phyloP scores from a whole-genome alignment of 2,797 vertebrate genomes.

The Fistularia tabacaria region DNA sequence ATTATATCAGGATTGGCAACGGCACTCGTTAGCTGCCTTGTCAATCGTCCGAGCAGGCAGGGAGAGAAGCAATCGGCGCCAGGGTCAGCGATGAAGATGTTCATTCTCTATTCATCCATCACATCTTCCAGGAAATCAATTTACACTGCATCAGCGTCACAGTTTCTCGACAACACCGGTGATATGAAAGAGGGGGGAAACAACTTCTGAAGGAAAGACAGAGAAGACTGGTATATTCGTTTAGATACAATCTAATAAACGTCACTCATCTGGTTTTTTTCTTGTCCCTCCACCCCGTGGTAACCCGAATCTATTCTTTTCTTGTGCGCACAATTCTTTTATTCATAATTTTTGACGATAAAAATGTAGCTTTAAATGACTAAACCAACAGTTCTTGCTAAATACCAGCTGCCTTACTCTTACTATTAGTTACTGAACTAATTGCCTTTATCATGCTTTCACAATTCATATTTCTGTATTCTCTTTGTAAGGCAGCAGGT shows the following conservation, averaged over 20 bases:
- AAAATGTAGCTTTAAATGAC: not conserved
- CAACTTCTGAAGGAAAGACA: constrained; percentile 54
- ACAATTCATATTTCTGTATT: constrained; percentile 27
- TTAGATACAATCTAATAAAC: constrained; percentile 66
- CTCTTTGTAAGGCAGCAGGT: constrained; percentile 34
- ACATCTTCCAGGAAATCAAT: constrained; percentile 75
- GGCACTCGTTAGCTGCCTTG: constrained; percentile 76
- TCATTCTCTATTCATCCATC: constrained; percentile 77
- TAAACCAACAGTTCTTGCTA: not conserved
- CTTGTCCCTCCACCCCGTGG: constrained; percentile 14
- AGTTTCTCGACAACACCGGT: constrained; percentile 46
- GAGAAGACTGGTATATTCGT: constrained; percentile 42
- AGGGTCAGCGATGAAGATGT: constrained; percentile 75
- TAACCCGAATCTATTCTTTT: constrained; percentile 32
- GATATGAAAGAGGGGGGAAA: constrained; percentile 60
- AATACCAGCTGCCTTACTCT: constrained; percentile 18
- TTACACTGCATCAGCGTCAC: constrained; percentile 72
- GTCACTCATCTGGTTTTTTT: constrained; percentile 54
- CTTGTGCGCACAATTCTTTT: constrained; percentile 30
- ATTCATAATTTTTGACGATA: constrained; percentile 4
- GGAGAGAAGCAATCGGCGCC: constrained; percentile 59
- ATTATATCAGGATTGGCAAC: constrained; percentile 71
- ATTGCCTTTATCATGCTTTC: not conserved
- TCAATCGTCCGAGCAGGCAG: constrained; percentile 66
- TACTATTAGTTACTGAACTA: constrained; percentile 11